These are phyloP conservation scores for Eclectus roratus DNA, from an alignment of 2,113 vertebrate species.

Conservation along the genomic window DNA sequence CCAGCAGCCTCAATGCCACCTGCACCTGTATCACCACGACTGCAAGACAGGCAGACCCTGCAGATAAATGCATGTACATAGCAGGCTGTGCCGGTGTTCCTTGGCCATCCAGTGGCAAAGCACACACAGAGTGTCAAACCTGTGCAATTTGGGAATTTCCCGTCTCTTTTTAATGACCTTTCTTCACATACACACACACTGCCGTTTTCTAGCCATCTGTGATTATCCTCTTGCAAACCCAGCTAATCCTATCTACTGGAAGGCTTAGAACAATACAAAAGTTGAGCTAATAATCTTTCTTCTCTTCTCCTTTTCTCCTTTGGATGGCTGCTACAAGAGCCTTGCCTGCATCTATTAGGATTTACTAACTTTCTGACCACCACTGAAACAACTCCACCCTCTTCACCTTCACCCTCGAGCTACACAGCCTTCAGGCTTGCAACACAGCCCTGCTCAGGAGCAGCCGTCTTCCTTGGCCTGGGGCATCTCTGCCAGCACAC, in stretches of 20 bases:
- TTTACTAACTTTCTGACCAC: background rate
- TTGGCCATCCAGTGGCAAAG: rapidly evolving
- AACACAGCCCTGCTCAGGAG: background rate
- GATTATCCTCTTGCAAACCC: background rate
- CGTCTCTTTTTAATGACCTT: background rate
- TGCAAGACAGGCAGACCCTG: background rate
- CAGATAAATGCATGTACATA: rapidly evolving
- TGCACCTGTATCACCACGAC: background rate
- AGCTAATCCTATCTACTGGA: background rate
- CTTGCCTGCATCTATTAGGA: background rate
- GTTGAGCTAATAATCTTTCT: background rate
- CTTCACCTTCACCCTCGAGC: background rate
- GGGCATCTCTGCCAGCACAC: rapidly evolving
- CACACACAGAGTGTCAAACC: rapidly evolving
- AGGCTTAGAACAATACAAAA: background rate
- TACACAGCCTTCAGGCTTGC: background rate
- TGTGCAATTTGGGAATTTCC: rapidly evolving
- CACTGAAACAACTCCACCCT: background rate
- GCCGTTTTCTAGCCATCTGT: background rate
- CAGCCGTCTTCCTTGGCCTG: background rate
- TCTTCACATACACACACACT: background rate
- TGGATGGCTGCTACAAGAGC: background rate
- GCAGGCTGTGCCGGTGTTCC: background rate
- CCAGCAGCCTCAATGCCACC: background rate
- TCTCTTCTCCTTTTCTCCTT: background rate